phyloP scores from a whole-genome alignment of 2,888 invertebrate genomes.

The Cylloceria caligata region DNA sequence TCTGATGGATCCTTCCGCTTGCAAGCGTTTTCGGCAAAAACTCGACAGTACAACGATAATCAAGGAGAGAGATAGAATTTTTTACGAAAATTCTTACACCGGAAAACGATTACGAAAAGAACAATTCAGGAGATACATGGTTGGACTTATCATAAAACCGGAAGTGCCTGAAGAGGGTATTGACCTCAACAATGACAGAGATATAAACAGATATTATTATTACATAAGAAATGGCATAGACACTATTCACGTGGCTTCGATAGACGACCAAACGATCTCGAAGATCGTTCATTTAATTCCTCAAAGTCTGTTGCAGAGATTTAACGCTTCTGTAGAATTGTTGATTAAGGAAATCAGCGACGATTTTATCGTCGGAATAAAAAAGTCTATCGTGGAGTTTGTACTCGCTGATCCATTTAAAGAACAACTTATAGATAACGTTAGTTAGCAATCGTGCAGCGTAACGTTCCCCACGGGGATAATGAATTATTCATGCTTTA shows the following conservation, averaged over 20 bases:
- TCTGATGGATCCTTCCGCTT: conserved; percentile 83
- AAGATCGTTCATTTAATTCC: conserved; percentile 89
- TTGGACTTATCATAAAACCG: conserved; percentile 90
- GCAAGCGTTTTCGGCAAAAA: conserved; percentile 83
- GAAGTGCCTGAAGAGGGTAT: conserved; percentile 85
- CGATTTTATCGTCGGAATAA: conserved; percentile 94
- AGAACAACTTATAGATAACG: conserved; percentile 48
- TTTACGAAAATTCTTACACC: conserved; percentile 87
- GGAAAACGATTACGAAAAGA: conserved; percentile 90
- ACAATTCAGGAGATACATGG: conserved; percentile 92
- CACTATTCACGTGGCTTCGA: conserved; percentile 94
- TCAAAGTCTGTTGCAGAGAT: conserved; percentile 86
- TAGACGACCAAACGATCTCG: conserved; percentile 90
- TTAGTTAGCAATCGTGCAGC: conserved; percentile 27
- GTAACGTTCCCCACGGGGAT: background rate
- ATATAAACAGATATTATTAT: conserved; percentile 93
- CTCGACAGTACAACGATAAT: conserved; percentile 43
- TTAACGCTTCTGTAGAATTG: conserved; percentile 86
- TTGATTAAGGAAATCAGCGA: conserved; percentile 93
- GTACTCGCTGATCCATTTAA: conserved; percentile 91
- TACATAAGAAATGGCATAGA: conserved; percentile 96
- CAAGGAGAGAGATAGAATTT: conserved; percentile 47
- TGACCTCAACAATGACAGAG: conserved; percentile 87
- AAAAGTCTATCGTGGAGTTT: conserved; percentile 96
- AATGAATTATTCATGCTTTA: background rate